Evolutionary conservation across 2,113 vertebrate species (phyloP).

Genomic region (Potamarius usumacintae): DNA sequence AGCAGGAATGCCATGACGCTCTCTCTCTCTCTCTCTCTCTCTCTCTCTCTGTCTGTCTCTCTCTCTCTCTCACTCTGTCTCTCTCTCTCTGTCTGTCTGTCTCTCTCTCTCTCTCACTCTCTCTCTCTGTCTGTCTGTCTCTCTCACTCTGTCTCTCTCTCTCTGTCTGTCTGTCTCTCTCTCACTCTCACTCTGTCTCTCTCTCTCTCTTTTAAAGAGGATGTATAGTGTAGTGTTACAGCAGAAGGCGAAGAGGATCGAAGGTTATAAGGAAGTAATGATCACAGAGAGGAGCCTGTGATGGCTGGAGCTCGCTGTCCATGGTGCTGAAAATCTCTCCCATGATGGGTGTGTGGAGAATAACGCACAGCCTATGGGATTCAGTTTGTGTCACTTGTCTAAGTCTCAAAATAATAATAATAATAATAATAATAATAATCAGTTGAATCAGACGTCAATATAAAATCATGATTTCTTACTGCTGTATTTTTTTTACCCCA

Average conservation of each 20-base stretch:
- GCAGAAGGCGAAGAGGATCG: constrained; percentile 2
- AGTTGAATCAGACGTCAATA: not conserved
- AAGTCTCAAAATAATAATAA: not conserved
- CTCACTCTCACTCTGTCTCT: not conserved
- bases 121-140: constrained; percentile 11
- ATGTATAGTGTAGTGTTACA: constrained; percentile 42
- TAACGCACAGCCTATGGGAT: not conserved
- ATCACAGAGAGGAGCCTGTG: not conserved
- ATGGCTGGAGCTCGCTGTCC: constrained; percentile 59
- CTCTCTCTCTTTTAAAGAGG: constrained; percentile 8
- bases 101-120: not conserved
- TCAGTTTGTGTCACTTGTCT: not conserved
- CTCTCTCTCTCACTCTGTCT: not conserved
- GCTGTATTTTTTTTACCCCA: not conserved
- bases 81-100: not conserved
- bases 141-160: constrained; percentile 45
- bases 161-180: constrained; percentile 44
- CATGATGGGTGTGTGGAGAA: not conserved
- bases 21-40: constrained; percentile 37
- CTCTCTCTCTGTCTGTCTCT: constrained; percentile 45
- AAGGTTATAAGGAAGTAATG: constrained; percentile 11
- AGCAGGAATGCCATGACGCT: constrained; percentile 58
- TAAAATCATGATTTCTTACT: not conserved
- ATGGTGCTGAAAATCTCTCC: constrained; percentile 67
- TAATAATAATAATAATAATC: not conserved